phyloP scores from a whole-genome alignment of 2,888 invertebrate species.

The Synergus itoensis region DNA sequence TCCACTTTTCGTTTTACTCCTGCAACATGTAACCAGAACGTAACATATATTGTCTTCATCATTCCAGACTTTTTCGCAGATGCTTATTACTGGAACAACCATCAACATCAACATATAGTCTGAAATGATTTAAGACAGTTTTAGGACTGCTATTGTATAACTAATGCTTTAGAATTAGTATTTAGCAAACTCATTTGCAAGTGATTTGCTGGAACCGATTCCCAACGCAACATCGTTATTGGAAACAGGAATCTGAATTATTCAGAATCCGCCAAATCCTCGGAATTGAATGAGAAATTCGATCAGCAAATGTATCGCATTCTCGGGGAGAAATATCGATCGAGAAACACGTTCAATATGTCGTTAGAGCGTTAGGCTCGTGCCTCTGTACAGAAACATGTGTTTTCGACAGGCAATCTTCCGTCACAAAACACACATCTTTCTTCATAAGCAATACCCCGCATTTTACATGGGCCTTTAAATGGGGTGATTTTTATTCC shows the following conservation, averaged over 20 bases:
- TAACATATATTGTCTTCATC: no score
- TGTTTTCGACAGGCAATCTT: constrained; percentile 37
- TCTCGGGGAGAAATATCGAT: constrained; percentile 4
- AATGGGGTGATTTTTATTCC: neutral
- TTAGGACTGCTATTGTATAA: neutral
- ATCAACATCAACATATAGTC: no score
- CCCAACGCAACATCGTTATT: neutral
- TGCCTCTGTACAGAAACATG: constrained; percentile 36
- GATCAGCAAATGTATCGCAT: constrained; percentile 28
- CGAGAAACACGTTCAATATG: constrained; percentile 20
- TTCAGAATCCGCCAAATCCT: constrained; percentile 30
- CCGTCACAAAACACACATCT: constrained; percentile 1
- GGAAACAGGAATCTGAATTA: constrained; percentile 19
- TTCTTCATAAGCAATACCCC: neutral
- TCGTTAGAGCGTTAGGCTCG: constrained; percentile 14
- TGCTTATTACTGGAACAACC: no score
- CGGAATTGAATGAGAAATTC: constrained; percentile 27
- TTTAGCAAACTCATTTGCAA: neutral
- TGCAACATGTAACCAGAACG: neutral
- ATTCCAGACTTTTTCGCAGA: no score
- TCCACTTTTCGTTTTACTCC: constrained; percentile 19
- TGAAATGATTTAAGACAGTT: no score
- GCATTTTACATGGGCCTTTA: neutral
- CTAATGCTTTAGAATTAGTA: neutral
- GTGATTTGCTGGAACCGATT: neutral